Conservation (phyloP, 2,113 vertebrate species). For the Cryptotis parvus region DNA sequence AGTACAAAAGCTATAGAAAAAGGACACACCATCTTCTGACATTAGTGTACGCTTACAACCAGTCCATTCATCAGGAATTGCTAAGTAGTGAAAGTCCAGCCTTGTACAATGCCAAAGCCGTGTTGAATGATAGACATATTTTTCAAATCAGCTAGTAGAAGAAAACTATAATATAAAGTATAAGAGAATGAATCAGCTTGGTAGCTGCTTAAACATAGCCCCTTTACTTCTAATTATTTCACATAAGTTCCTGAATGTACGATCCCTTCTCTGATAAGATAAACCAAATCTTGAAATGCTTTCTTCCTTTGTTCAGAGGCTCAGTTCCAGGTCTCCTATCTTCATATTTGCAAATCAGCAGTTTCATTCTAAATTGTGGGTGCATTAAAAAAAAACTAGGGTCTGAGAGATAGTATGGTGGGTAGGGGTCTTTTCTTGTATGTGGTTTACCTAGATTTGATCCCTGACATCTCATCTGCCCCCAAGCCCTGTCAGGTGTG, state of each 20-base stretch:
- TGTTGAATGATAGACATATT: background rate
- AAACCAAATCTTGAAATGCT: background rate
- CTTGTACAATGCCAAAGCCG: background rate
- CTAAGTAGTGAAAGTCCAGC: background rate
- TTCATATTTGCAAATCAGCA: background rate
- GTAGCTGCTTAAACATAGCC: background rate
- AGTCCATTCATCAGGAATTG: background rate
- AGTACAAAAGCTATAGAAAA: background rate
- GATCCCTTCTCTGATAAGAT: background rate
- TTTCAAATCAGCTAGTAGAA: background rate
- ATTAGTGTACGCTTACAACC: background rate
- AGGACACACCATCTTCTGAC: background rate
- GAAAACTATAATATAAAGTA: background rate
- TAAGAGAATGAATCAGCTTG: background rate
- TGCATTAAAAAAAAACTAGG: background rate
- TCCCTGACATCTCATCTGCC: too few relatives aligned
- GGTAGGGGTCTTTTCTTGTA: too few relatives aligned
- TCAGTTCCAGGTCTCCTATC: background rate
- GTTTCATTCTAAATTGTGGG: constrained; percentile 41
- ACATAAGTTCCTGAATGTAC: background rate
- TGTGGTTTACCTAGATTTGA: too few relatives aligned
- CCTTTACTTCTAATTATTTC: background rate
- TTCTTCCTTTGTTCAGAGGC: constrained; percentile 4
- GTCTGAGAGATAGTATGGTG: too few relatives aligned
- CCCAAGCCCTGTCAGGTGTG: too few relatives aligned